Evolutionary conservation across 1,140 invertebrate genomes (phyloP).

Genomic region (Zeugodacus cucurbitae): DNA sequence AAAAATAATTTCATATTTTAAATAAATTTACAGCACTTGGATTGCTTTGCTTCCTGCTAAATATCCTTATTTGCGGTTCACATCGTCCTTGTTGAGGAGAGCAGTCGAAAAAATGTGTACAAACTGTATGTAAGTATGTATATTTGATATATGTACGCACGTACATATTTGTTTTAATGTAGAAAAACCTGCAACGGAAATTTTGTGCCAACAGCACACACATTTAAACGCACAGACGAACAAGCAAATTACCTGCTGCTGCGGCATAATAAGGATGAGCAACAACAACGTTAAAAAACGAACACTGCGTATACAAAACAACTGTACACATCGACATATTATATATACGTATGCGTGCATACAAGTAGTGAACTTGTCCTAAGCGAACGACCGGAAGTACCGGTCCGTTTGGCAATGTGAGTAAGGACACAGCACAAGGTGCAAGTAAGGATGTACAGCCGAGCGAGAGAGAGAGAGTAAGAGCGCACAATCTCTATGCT

Average conservation of each 20-base stretch:
- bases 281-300: background rate
- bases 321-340: background rate
- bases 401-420: background rate
- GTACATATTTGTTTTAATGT: background rate
- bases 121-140: background rate
- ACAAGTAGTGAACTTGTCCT: background rate
- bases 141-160: background rate
- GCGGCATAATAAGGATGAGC: background rate
- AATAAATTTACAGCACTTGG: no score
- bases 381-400: background rate
- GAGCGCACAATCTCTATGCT: background rate
- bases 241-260: constrained; percentile 11
- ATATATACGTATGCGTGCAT: background rate
- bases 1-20: no score
- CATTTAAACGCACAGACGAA: background rate
- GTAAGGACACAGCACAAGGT: constrained; percentile 8
- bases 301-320: background rate
- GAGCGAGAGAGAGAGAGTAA: background rate
- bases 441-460: constrained; percentile 16
- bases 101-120: background rate
- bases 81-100: background rate
- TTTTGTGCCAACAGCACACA: background rate
- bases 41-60: no score
- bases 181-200: constrained; percentile 20
- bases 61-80: background rate